These are phyloP conservation scores for fruit fly (Drosophila melanogaster) DNA, from an alignment of 1,140 invertebrate species.

Conservation along the genomic window DNA sequence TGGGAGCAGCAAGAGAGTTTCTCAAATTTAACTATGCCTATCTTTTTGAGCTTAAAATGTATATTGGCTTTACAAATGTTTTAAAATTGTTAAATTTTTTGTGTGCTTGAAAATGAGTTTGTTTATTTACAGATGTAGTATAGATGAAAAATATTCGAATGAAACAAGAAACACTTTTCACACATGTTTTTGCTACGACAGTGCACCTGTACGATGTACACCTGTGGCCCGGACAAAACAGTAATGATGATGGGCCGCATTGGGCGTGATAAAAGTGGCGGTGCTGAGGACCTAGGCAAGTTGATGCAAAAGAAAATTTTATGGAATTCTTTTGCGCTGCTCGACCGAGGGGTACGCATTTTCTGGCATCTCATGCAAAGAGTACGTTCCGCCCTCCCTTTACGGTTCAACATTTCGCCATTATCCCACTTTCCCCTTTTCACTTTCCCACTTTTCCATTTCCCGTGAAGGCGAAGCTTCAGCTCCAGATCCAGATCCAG, in stretches of 20 bases:
- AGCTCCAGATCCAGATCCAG: constrained; percentile 2
- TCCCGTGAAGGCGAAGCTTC: constrained; percentile 8
- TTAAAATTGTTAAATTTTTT: no score
- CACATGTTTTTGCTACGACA: background rate
- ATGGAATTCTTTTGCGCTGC: constrained; percentile 29
- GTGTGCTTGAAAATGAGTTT: no score
- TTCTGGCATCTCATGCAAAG: constrained; percentile 71
- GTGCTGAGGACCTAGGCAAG: constrained; percentile 6
- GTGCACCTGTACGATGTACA: background rate
- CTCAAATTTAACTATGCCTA: no score
- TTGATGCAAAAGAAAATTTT: constrained; percentile 64
- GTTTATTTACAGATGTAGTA: no score
- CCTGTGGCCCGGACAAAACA: constrained; percentile 21
- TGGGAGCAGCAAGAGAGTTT: no score
- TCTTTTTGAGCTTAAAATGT: no score
- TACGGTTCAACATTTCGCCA: background rate
- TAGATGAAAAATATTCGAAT: background rate
- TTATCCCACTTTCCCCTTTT: constrained; percentile 6
- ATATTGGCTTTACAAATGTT: no score
- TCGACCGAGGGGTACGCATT: constrained; percentile 43
- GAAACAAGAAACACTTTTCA: background rate
- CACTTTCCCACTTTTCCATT: constrained; percentile 1
- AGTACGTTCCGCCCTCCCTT: constrained; percentile 28
- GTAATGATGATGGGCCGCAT: constrained; percentile 22
- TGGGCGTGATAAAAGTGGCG: background rate